Percentiles rank a stretch among this genome's conserved stretches.
Conservation (phyloP, 2,113 vertebrate genomes). For the Pelodiscus sinensis region DNA sequence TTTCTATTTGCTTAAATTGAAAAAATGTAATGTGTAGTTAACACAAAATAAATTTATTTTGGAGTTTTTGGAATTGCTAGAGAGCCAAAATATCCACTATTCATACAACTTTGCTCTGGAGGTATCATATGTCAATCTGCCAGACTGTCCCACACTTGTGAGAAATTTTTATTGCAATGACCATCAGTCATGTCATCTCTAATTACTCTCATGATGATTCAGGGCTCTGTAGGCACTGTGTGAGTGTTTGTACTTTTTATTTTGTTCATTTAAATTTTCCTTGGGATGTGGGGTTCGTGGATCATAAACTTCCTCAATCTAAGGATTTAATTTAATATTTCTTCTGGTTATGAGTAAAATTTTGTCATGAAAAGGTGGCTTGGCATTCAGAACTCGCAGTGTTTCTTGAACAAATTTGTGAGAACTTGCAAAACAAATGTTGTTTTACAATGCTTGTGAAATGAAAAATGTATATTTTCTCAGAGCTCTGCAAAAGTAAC, state of each 20-base stretch:
- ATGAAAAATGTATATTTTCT: neutral
- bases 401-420: neutral
- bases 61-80: neutral
- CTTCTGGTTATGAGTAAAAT: neutral
- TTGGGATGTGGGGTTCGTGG: neutral
- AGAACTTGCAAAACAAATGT: constrained; percentile 3
- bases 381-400: neutral
- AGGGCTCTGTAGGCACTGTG: neutral
- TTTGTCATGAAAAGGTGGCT: neutral
- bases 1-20: neutral
- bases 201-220: neutral
- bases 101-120: neutral
- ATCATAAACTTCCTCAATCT: neutral
- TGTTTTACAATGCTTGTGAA: neutral
- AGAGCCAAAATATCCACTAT: neutral
- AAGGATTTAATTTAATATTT: constrained; percentile 5
- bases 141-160: neutral
- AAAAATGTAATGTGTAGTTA: neutral
- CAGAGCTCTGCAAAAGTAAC: neutral
- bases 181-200: neutral
- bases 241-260: neutral
- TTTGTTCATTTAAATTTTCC: neutral
- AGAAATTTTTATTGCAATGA: neutral
- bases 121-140: neutral
- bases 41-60: neutral